phyloP scores from a whole-genome alignment of 1,140 invertebrate species.

The Limonius californicus region DNA sequence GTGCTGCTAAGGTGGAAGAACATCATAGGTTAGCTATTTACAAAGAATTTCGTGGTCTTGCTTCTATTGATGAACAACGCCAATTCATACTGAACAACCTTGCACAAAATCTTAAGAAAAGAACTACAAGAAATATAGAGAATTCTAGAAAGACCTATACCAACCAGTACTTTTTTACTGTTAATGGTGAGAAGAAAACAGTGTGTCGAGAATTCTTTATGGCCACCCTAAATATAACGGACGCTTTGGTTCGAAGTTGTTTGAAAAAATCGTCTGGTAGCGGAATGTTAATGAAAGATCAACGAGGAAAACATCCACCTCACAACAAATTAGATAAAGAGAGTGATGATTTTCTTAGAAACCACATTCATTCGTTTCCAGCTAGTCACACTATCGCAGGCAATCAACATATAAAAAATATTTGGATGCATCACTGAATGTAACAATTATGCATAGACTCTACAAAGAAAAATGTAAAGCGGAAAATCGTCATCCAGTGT shows the following conservation, averaged over 20 bases:
- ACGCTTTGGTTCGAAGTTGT: constrained; percentile 18
- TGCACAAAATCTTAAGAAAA: neutral
- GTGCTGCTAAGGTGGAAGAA: neutral
- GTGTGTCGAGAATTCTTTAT: constrained; percentile 23
- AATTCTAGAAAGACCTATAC: constrained; percentile 18
- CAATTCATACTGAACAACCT: neutral
- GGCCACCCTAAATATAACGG: neutral
- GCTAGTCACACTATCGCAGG: constrained; percentile 24
- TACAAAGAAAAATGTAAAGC: constrained; percentile 25
- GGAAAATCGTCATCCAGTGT: constrained; percentile 22
- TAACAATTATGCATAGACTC: constrained; percentile 27
- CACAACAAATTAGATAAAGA: neutral
- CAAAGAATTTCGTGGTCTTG: neutral
- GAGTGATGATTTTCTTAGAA: constrained; percentile 7
- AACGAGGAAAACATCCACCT: constrained; percentile 10
- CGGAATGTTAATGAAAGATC: constrained; percentile 5
- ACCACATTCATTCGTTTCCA: constrained; percentile 24
- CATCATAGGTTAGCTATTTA: neutral
- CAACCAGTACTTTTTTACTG: constrained; percentile 6
- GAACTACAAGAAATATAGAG: constrained; percentile 16
- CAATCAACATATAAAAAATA: constrained; percentile 19
- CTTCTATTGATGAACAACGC: neutral
- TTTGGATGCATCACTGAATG: constrained; percentile 20
- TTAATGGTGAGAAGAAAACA: constrained; percentile 12
- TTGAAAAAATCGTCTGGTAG: constrained; percentile 14